Base-by-base conservation (phyloP, 2,888 invertebrate species). In the Trichogramma evanescens region DNA sequence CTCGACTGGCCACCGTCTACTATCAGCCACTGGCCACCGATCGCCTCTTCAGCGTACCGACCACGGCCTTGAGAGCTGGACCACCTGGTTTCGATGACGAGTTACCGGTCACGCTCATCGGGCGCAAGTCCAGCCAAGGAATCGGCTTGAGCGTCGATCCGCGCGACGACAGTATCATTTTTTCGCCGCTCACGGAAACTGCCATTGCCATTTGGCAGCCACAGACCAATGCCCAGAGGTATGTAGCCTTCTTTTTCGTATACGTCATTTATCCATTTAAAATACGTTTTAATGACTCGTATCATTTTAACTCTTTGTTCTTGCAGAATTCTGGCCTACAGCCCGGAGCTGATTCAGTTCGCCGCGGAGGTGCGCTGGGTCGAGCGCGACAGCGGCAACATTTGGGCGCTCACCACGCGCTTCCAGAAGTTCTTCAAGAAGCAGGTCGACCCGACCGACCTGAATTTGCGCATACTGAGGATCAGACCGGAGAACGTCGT, bases 111-210 rank as follows among this genome's bases (percentile, higher is more conserved):
- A 84, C 86, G 64, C 79, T 91, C 51, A 89, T 91, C 9, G 92
- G 92, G 0, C 87, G 86, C 70, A 92, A 93, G 76, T 89, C 91
- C 0, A 92, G 92, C 0, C 91, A 91, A 75, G 91, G 92, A 4
- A 81, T 92, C 6, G 89, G 88, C 0, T 71, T 92, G 26, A 83
- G 87, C 0, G 83, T 90, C 0, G 88, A 90, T 66, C 86, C 86
- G 0, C 79, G 82, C 0, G 89, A 89, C 67, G 88, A 89, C 63
- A 86, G 88, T 45, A 82, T 93, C 58, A 81, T 88, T 66, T 92
- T 92, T 77, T 86, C 90, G 63, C 91, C 92, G 0, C 78, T 91
- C 53, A 83, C 86, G 0, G 91, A 93, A 78, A 91, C 91, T 0
- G 91, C 91, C 0, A 79, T 92, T 9, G 91, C 91, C 3, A 82